Percentiles rank a stretch among this genome's conserved stretches.
Evolutionary conservation across 2,113 vertebrate genomes (phyloP).

Genomic region (Sapajus apella): DNA sequence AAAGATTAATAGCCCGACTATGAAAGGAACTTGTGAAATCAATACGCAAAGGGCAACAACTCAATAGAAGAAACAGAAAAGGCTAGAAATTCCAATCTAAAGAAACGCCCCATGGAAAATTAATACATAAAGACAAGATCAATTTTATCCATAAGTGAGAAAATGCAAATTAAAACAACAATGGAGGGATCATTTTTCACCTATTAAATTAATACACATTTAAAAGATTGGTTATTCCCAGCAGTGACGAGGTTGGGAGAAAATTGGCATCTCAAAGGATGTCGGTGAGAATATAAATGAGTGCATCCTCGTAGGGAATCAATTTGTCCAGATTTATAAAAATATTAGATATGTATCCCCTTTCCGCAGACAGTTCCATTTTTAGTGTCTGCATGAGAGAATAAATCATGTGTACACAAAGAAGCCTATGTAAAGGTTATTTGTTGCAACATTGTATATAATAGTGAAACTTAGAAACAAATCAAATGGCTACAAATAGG

Average conservation of each 20-base stretch:
- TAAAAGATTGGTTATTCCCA: not conserved
- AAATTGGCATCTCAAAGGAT: not conserved
- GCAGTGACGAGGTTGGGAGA: not conserved
- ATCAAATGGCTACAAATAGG: not conserved
- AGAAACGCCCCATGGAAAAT: not conserved
- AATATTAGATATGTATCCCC: not conserved
- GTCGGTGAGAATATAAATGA: not conserved
- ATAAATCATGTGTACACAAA: not conserved
- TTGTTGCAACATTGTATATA: not conserved
- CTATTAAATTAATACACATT: conserved; percentile 2
- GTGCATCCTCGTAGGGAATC: not conserved
- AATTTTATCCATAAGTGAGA: not conserved
- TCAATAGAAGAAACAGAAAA: not conserved
- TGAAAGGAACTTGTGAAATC: not conserved
- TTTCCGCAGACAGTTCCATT: not conserved
- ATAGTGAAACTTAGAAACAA: not conserved
- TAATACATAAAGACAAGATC: not conserved
- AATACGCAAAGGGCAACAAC: not conserved
- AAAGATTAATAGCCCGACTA: not conserved
- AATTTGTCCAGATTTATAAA: not conserved
- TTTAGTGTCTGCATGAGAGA: not conserved
- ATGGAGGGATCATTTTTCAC: not conserved
- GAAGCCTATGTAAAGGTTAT: not conserved
- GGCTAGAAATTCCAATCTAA: not conserved
- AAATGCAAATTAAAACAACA: conserved; percentile 39